phyloP scores from a whole-genome alignment of 2,888 invertebrate species.

The Xylocampa areola region DNA sequence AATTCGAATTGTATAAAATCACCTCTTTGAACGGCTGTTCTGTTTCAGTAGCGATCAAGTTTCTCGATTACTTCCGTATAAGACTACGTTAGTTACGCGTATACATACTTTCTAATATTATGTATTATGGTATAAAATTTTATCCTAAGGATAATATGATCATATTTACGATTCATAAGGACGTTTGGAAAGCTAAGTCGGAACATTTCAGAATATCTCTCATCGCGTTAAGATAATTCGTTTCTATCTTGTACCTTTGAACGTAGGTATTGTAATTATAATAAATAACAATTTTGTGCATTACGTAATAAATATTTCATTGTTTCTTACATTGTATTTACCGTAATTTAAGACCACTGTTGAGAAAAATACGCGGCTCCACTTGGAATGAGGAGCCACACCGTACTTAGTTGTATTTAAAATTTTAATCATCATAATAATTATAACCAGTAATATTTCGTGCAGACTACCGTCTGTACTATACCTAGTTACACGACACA shows the following conservation, averaged over 20 bases:
- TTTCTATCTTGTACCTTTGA: slow-evolving; percentile 89
- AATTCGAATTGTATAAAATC: slow-evolving; percentile 90
- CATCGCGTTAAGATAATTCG: slow-evolving; percentile 88
- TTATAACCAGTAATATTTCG: slow-evolving; percentile 78
- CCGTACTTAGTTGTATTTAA: slow-evolving; percentile 87
- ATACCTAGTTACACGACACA: slow-evolving; percentile 81
- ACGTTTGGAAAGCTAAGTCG: slow-evolving; percentile 85
- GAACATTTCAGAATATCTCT: slow-evolving; percentile 88
- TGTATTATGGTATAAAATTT: slow-evolving; percentile 88
- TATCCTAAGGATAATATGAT: slow-evolving; percentile 89
- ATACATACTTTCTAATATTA: slow-evolving; percentile 89
- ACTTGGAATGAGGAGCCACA: slow-evolving; percentile 78
- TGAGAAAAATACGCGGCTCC: slow-evolving; percentile 80
- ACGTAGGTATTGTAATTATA: slow-evolving; percentile 89
- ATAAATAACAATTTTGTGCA: slow-evolving; percentile 89
- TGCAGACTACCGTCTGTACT: slow-evolving; percentile 79
- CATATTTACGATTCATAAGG: slow-evolving; percentile 86
- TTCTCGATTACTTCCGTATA: slow-evolving; percentile 88
- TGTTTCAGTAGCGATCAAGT: slow-evolving; percentile 85
- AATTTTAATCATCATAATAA: slow-evolving; percentile 85
- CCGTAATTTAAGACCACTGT: slow-evolving; percentile 88
- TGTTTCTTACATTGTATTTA: slow-evolving; percentile 89
- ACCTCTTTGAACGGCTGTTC: slow-evolving; percentile 86
- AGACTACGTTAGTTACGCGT: slow-evolving; percentile 88
- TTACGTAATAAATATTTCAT: slow-evolving; percentile 89